These are phyloP conservation scores for Blastomussa wellsi DNA, from an alignment of 92 coral and sea anemone species.

Conservation along the genomic window DNA sequence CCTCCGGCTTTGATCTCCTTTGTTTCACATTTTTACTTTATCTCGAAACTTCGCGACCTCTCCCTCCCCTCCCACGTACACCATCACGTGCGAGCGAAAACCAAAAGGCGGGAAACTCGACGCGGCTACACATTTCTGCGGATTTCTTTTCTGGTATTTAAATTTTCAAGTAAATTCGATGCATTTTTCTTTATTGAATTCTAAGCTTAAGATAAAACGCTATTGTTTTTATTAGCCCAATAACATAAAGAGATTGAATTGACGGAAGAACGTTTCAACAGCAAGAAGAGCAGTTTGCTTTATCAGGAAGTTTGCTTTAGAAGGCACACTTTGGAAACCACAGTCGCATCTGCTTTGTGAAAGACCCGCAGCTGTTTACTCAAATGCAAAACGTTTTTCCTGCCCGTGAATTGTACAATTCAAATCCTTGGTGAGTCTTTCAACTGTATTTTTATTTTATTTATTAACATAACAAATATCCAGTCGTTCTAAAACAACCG, in stretches of 20 bases:
- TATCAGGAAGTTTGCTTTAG: background rate
- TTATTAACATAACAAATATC: background rate
- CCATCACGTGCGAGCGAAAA: background rate
- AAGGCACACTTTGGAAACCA: background rate
- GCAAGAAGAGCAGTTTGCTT: background rate
- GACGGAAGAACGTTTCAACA: background rate
- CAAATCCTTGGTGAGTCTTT: conserved; percentile 75
- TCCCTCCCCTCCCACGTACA: background rate
- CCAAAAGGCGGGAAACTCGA: conserved; percentile 38
- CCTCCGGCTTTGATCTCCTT: background rate
- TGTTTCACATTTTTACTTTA: background rate
- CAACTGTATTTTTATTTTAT: background rate
- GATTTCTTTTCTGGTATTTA: background rate
- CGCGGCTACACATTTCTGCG: conserved; percentile 22
- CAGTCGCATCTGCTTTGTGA: background rate
- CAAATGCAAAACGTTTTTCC: conserved; percentile 87
- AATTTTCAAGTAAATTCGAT: background rate
- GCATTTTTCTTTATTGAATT: background rate
- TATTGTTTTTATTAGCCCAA: background rate
- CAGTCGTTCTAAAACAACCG: background rate
- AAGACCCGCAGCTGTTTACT: conserved; percentile 43
- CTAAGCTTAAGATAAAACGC: background rate
- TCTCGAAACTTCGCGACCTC: background rate
- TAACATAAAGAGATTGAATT: background rate
- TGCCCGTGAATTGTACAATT: conserved; percentile 80